Evolutionary conservation across 1,140 invertebrate genomes (phyloP).

Genomic region (Ctenoplectra terminalis): DNA sequence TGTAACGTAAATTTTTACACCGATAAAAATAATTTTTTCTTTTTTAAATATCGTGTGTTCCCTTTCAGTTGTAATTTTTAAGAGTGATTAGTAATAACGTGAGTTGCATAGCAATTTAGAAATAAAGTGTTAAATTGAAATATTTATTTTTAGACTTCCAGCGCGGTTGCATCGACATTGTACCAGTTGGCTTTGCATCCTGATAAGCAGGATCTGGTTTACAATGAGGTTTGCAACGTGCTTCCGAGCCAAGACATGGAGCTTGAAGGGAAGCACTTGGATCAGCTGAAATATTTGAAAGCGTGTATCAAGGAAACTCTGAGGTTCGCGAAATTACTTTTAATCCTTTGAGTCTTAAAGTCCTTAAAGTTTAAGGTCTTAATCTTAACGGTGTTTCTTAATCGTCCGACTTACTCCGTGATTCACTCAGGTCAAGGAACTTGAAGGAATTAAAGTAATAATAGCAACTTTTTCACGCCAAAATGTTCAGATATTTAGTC

Average conservation of each 20-base stretch:
- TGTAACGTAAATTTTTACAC: too few relatives aligned
- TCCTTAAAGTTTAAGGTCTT: too few relatives aligned
- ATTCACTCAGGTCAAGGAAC: not conserved
- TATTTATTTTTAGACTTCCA: constrained; percentile 90
- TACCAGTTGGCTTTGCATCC: constrained; percentile 91
- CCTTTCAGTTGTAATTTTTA: too few relatives aligned
- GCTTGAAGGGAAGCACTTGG: constrained; percentile 87
- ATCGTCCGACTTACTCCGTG: not conserved
- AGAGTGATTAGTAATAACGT: too few relatives aligned
- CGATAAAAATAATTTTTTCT: too few relatives aligned
- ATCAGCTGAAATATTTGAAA: constrained; percentile 90
- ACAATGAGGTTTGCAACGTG: constrained; percentile 87
- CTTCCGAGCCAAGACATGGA: constrained; percentile 83
- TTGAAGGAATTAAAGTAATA: not conserved
- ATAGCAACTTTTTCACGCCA: not conserved
- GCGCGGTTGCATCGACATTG: constrained; percentile 89
- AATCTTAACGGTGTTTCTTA: not conserved
- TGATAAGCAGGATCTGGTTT: constrained; percentile 88
- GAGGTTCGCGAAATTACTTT: constrained; percentile 83
- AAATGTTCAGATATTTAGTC: not conserved
- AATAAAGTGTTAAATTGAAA: too few relatives aligned
- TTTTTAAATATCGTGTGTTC: too few relatives aligned
- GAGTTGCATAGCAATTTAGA: too few relatives aligned
- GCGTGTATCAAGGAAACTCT: constrained; percentile 95
- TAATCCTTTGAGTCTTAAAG: too few relatives aligned